These are phyloP conservation scores for Diaphora mendica DNA, from an alignment of 2,888 invertebrate genomes.

Conservation along the genomic window DNA sequence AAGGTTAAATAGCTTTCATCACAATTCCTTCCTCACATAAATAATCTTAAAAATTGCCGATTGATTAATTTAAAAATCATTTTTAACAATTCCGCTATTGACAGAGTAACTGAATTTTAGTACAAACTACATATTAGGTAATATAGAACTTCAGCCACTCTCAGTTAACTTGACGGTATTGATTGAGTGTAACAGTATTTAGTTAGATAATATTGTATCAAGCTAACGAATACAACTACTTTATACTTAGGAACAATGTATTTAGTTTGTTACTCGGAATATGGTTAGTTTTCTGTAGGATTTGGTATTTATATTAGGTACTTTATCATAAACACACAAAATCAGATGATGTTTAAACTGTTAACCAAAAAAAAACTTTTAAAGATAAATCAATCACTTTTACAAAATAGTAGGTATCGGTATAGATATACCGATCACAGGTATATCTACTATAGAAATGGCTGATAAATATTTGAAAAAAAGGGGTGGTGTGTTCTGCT, in stretches of 20 bases:
- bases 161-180: not conserved
- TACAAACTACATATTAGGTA: not conserved
- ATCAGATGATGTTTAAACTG: not conserved
- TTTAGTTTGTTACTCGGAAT: not conserved
- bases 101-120: not conserved
- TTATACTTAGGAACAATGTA: not conserved
- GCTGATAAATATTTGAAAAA: too few species aligned
- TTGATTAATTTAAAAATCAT: not conserved
- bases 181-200: not conserved
- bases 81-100: not conserved
- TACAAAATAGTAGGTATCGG: too few species aligned
- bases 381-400: too few species aligned
- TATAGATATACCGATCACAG: too few species aligned
- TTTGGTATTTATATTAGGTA: too few species aligned
- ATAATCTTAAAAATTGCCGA: not conserved
- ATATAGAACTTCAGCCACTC: not conserved
- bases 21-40: not conserved
- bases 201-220: not conserved
- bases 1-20: not conserved
- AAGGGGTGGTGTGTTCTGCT: not conserved
- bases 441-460: too few species aligned
- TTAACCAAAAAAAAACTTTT: too few species aligned
- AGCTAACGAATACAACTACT: not conserved
- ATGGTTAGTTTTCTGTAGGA: too few species aligned
- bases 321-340: not conserved